phyloP scores from a whole-genome alignment of 1,140 invertebrate genomes.

The Drosophila sp. region DNA sequence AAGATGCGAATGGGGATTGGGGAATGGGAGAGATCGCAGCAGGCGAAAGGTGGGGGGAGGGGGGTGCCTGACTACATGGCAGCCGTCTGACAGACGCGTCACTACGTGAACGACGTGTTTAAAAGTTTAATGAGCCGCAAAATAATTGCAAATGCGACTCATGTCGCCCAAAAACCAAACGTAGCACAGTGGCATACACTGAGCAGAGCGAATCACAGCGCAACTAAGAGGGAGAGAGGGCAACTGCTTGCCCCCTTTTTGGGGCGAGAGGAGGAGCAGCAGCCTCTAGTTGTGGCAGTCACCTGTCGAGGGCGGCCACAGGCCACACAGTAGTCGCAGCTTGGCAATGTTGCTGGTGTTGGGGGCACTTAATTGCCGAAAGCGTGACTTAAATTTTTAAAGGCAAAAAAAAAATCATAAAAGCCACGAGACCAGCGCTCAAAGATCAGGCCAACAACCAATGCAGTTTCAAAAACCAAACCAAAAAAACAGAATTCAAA shows the following conservation, averaged over 20 bases:
- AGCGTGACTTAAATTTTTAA: slow-evolving; percentile 76
- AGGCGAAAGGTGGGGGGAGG: not conserved
- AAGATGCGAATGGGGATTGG: slow-evolving; percentile 35
- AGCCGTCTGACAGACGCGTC: slow-evolving; percentile 78
- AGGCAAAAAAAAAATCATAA: slow-evolving; percentile 67
- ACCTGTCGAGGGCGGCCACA: slow-evolving; percentile 59
- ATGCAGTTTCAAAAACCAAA: not conserved
- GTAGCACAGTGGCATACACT: slow-evolving; percentile 53
- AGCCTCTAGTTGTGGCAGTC: slow-evolving; percentile 25
- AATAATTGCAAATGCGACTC: slow-evolving; percentile 82
- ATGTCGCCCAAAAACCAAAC: slow-evolving; percentile 72
- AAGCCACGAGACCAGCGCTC: slow-evolving; percentile 64
- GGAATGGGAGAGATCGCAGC: slow-evolving; percentile 12
- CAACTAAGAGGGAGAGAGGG: slow-evolving; percentile 27
- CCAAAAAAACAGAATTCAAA: not conserved
- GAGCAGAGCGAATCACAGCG: not conserved
- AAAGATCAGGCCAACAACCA: slow-evolving; percentile 13
- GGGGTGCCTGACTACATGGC: slow-evolving; percentile 64
- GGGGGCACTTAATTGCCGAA: slow-evolving; percentile 80
- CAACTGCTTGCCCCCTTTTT: slow-evolving; percentile 12
- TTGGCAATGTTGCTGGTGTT: slow-evolving; percentile 39
- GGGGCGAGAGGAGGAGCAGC: slow-evolving; percentile 30
- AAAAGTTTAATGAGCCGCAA: slow-evolving; percentile 83
- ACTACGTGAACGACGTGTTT: slow-evolving; percentile 82
- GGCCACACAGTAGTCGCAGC: slow-evolving; percentile 54